These are phyloP conservation scores for Campylomormyrus numenius DNA, from an alignment of 2,113 vertebrate species.

Conservation along the genomic window DNA sequence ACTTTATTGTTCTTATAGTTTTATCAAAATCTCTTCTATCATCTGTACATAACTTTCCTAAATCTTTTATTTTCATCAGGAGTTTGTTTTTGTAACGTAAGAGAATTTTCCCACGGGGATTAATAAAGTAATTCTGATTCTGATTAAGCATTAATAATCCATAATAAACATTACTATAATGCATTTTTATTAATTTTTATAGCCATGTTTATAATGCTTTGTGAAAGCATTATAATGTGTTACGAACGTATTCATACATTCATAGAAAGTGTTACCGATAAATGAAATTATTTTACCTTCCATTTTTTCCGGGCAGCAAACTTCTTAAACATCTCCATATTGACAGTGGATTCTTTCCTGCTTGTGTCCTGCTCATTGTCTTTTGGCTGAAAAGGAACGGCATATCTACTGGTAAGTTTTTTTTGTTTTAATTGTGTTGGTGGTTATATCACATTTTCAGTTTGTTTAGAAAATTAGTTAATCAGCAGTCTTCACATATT, in stretches of 20 bases:
- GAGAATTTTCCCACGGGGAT: too few relatives aligned
- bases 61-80: too few relatives aligned
- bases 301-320: constrained; percentile 93
- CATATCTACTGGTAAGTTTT: not conserved
- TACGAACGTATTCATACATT: not conserved
- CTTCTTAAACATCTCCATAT: constrained; percentile 99
- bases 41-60: too few relatives aligned
- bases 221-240: not conserved
- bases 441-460: not conserved
- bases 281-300: constrained; percentile 66
- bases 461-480: not conserved
- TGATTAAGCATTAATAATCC: not conserved
- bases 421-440: not conserved
- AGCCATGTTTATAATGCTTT: not conserved
- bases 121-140: too few relatives aligned
- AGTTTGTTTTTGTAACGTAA: too few relatives aligned
- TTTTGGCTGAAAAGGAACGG: constrained; percentile 69
- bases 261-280: not conserved
- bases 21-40: too few relatives aligned
- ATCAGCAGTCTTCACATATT: not conserved
- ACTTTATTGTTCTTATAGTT: too few relatives aligned
- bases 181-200: not conserved
- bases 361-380: constrained; percentile 90
- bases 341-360: constrained; percentile 93
- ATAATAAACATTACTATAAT: not conserved